phyloP scores from a whole-genome alignment of 2,797 vertebrate species.

The Rhynchotus rufescens region DNA sequence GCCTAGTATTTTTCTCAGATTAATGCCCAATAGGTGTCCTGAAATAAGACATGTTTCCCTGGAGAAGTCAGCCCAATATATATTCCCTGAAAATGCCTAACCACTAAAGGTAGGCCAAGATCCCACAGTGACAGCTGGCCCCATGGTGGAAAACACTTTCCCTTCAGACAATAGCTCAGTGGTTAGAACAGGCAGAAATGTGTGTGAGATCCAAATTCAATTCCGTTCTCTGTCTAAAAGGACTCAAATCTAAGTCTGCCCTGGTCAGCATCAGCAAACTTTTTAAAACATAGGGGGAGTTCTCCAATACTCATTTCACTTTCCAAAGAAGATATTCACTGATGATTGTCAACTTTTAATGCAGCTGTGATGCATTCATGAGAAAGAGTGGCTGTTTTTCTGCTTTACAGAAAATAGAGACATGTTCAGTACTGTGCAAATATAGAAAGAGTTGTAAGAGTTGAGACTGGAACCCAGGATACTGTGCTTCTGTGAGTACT shows the following conservation, averaged over 20 bases:
- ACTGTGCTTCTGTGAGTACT: not conserved
- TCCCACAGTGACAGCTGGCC: not conserved
- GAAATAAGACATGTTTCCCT: not conserved
- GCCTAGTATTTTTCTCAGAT: not conserved
- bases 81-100: not conserved
- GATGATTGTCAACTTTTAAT: not conserved
- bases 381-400: not conserved
- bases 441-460: not conserved
- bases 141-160: constrained; percentile 19
- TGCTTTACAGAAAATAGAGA: not conserved
- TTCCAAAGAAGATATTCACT: not conserved
- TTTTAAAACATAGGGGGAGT: not conserved
- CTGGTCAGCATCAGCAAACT: not conserved
- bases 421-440: not conserved
- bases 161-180: not conserved
- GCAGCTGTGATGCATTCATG: not conserved
- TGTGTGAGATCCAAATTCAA: not conserved
- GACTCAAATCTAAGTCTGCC: not conserved
- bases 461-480: not conserved
- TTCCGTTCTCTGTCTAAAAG: constrained; percentile 7
- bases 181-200: constrained; percentile 5
- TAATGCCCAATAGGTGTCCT: not conserved
- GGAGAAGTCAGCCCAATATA: not conserved
- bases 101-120: not conserved
- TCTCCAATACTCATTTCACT: not conserved